These are phyloP conservation scores for Phyto melanocephala DNA, from an alignment of 2,888 invertebrate species.

Conservation along the genomic window DNA sequence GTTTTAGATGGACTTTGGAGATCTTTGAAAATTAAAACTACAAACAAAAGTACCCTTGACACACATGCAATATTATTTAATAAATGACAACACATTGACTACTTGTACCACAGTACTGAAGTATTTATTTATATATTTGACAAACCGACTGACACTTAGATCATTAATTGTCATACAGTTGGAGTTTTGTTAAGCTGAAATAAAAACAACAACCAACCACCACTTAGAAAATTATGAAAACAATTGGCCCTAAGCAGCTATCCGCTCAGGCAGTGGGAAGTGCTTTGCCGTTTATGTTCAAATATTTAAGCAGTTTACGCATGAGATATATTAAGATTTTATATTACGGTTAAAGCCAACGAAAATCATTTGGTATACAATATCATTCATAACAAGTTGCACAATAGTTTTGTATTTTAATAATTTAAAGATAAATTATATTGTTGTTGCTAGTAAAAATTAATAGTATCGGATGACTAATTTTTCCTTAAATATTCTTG, in stretches of 20 bases:
- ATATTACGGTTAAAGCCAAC: background rate
- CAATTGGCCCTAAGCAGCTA: background rate
- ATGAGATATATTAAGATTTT: background rate
- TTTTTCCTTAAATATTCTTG: too few species aligned
- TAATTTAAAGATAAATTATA: too few species aligned
- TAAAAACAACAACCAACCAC: background rate
- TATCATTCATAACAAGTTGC: too few species aligned
- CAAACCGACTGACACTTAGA: constrained; percentile 1
- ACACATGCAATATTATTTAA: background rate
- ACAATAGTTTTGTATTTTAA: too few species aligned
- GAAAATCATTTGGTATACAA: too few species aligned
- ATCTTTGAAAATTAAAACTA: background rate
- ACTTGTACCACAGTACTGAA: background rate
- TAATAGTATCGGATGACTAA: too few species aligned
- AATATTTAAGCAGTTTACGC: background rate
- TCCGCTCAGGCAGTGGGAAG: too few species aligned
- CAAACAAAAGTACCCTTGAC: constrained; percentile 1
- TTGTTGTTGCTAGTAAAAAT: too few species aligned
- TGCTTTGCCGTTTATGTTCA: background rate
- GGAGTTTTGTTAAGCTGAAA: background rate
- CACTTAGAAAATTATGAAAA: background rate
- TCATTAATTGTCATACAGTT: constrained; percentile 7
- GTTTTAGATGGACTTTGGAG: background rate
- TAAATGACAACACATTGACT: background rate
- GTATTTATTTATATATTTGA: background rate